These are phyloP conservation scores for Alloscopus bannaensis DNA, from an alignment of 2,888 invertebrate species.

Conservation along the genomic window DNA sequence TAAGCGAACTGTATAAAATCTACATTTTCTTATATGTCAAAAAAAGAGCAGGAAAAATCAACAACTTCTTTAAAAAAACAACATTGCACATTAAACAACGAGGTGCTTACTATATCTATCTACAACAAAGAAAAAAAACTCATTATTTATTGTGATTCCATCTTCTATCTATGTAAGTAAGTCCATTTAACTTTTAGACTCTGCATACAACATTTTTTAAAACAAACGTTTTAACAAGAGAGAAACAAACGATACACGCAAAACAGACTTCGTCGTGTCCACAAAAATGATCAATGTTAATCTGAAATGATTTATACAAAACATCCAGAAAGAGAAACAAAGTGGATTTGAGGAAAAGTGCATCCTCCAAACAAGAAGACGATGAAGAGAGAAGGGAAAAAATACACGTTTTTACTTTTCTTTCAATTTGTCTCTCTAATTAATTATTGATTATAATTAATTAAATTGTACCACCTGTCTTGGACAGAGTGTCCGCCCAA, in stretches of 20 bases:
- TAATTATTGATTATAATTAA: slow-evolving; percentile 41
- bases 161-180: slow-evolving; percentile 29
- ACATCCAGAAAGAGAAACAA: too few species aligned
- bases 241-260: slow-evolving; percentile 2
- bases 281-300: too few species aligned
- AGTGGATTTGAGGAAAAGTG: too few species aligned
- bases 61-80: slow-evolving; percentile 18
- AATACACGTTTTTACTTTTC: slow-evolving; percentile 14
- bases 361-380: too few species aligned
- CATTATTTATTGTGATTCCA: slow-evolving; percentile 58
- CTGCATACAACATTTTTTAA: slow-evolving; percentile 2
- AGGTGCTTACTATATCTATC: slow-evolving; percentile 15
- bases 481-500: slow-evolving; percentile 64
- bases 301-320: too few species aligned
- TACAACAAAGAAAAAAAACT: slow-evolving; percentile 21
- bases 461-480: slow-evolving; percentile 55
- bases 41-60: too few species aligned
- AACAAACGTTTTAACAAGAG: not conserved
- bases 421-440: slow-evolving; percentile 8
- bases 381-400: too few species aligned
- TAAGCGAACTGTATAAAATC: slow-evolving; percentile 20
- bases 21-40: slow-evolving; percentile 22
- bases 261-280: too few species aligned
- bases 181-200: slow-evolving; percentile 35
- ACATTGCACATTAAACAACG: slow-evolving; percentile 36